Percentiles rank a stretch among this genome's conserved stretches.
Conservation (phyloP, 2,797 vertebrate genomes). For the Hemibagrus guttatus region DNA sequence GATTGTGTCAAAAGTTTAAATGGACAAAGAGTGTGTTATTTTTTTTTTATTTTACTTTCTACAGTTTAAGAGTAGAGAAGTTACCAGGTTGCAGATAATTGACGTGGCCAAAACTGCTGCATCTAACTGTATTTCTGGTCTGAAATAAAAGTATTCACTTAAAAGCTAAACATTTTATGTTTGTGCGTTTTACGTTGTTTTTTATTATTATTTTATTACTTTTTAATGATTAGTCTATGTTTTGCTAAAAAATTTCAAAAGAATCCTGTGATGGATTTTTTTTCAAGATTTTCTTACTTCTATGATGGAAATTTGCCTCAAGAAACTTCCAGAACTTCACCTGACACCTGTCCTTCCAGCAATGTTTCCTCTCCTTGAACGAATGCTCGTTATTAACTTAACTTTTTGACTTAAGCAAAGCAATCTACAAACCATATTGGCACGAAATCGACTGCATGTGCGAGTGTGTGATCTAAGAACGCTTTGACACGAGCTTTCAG, state of each 20-base stretch:
- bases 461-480: background rate
- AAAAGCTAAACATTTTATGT: background rate
- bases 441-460: background rate
- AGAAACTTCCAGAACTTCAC: background rate
- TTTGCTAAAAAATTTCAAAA: background rate
- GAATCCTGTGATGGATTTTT: background rate
- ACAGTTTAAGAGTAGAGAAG: background rate
- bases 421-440: background rate
- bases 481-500: constrained; percentile 3
- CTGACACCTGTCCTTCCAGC: background rate
- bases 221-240: background rate
- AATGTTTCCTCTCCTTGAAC: background rate
- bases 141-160: background rate
- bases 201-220: too few relatives aligned
- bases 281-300: background rate
- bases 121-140: background rate
- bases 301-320: background rate
- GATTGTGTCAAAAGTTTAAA: background rate
- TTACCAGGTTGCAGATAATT: background rate
- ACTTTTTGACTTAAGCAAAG: background rate
- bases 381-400: background rate
- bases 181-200: too few relatives aligned
- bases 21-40: background rate
- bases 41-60: background rate
- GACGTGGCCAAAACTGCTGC: background rate